These are phyloP conservation scores for Enteromius mattozi DNA, from an alignment of 2,797 vertebrate genomes.

Conservation along the genomic window DNA sequence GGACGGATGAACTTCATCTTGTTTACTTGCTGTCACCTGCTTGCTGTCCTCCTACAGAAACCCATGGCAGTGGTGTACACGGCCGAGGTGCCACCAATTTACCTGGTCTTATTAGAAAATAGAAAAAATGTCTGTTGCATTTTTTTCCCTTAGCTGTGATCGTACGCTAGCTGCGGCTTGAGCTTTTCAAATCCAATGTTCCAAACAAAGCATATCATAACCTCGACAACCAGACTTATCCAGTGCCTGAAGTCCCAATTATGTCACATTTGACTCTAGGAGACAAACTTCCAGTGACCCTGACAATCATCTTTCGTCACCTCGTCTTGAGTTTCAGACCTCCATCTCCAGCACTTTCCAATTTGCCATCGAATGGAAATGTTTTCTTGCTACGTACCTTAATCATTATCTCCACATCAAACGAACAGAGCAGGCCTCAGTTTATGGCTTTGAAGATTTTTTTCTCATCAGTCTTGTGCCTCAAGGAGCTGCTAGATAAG, in stretches of 20 bases:
- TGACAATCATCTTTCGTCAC: constrained; percentile 35
- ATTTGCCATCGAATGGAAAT: constrained; percentile 43
- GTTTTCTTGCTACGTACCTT: constrained; percentile 68
- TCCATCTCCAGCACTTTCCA: constrained; percentile 35
- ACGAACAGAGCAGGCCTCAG: constrained; percentile 69
- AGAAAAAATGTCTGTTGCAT: not conserved
- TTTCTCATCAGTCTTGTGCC: constrained; percentile 69
- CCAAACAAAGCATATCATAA: constrained; percentile 16
- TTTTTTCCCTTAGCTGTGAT: not conserved
- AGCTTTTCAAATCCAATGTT: constrained; percentile 9
- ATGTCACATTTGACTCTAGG: constrained; percentile 41
- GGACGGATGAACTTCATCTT: constrained; percentile 36
- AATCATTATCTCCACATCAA: constrained; percentile 80
- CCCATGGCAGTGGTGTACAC: constrained; percentile 12
- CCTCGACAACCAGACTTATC: not conserved
- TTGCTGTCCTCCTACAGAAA: constrained; percentile 45
- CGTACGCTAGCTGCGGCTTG: not conserved
- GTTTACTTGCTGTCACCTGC: constrained; percentile 53
- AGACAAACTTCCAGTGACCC: constrained; percentile 37
- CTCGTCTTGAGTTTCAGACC: not conserved
- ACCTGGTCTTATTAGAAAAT: constrained; percentile 23
- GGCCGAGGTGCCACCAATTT: constrained; percentile 34
- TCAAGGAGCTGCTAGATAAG: constrained; percentile 64
- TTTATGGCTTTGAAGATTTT: constrained; percentile 74
- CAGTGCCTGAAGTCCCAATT: constrained; percentile 30